Evolutionary conservation across 1,140 invertebrate genomes (phyloP).

Genomic region (Limonius californicus): DNA sequence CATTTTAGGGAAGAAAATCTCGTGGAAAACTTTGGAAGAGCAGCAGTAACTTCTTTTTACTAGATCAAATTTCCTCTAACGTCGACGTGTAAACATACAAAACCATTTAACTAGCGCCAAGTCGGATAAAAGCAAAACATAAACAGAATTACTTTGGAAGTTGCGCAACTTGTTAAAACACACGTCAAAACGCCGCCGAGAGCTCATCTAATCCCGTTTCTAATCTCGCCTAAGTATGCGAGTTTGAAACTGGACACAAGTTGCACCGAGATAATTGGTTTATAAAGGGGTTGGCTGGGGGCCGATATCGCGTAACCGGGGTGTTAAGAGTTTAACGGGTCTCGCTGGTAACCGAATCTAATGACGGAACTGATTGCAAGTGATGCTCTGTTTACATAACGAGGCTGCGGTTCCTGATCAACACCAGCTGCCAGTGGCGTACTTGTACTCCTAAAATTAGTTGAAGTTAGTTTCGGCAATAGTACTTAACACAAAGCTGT

Average conservation of each 20-base stretch:
- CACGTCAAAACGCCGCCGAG: neutral
- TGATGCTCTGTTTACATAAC: slow-evolving; percentile 10
- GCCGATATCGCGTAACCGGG: neutral
- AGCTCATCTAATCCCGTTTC: neutral
- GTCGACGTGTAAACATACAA: neutral
- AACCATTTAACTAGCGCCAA: neutral
- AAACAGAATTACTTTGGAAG: neutral
- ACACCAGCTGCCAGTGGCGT: neutral
- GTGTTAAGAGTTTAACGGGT: slow-evolving; percentile 14
- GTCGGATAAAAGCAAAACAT: neutral
- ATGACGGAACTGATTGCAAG: slow-evolving; percentile 7
- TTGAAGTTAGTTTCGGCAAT: too few relatives aligned
- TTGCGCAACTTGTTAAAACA: neutral
- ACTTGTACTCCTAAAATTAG: neutral
- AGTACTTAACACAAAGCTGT: too few relatives aligned
- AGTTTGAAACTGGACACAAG: slow-evolving; percentile 5
- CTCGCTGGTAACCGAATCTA: neutral
- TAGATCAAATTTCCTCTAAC: neutral
- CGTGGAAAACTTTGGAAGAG: neutral
- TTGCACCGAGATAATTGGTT: slow-evolving; percentile 6
- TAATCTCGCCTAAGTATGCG: neutral
- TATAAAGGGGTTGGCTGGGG: neutral
- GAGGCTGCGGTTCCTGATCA: slow-evolving; percentile 8
- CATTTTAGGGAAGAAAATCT: too few relatives aligned
- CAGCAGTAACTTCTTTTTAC: neutral